Base-by-base conservation (phyloP, 2,113 vertebrate genomes). In the Edolisoma coerulescens region DNA sequence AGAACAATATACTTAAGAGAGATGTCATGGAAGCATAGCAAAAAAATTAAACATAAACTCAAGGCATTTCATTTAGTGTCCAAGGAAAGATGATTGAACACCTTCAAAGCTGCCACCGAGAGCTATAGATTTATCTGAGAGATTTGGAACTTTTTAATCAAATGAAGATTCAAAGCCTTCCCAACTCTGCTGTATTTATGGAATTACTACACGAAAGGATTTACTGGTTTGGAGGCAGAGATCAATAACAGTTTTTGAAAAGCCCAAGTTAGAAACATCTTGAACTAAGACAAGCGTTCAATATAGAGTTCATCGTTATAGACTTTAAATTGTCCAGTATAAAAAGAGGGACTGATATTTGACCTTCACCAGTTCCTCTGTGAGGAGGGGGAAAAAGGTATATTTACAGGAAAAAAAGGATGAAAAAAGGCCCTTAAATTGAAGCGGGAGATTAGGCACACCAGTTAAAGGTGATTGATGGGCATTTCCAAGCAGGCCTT, bases 161-260 rank as follows among this genome's bases (percentile, higher is more conserved):
- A 95, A 97, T 89, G 92, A 97, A 96, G 93, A 97, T 96, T 97
- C 93, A 96, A 80, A 92, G 89, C 18, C 39, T 49, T 77, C 42
- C 65, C 87, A 89, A 90, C 57, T 95, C 61, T 89, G 41, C 71
- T 95, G 82, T 97, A 93, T 95, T 97, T 96, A 94, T 96, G 91
- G 97, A 95, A 94, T 96, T 86, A 95, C 86, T 95, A 89, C 52
- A 94, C 7, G 1, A 95, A 96, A 97, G 94, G 89, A 96, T 94
- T 94, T 95, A 97, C 56, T 75, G 77, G 69, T 85, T 67, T 93
- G 33, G 94, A 95, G 69, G 85, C 1, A 3, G 70, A 96, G 94
- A 97, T 98, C 97, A 97, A 96, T 97, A 98, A 32, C 22, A 77
- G 85, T 69, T 93, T 95, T 76, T 86, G 88, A 97, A 96, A 97